Conservation (phyloP, 2,113 vertebrate species). For the Climacteris rufus region DNA sequence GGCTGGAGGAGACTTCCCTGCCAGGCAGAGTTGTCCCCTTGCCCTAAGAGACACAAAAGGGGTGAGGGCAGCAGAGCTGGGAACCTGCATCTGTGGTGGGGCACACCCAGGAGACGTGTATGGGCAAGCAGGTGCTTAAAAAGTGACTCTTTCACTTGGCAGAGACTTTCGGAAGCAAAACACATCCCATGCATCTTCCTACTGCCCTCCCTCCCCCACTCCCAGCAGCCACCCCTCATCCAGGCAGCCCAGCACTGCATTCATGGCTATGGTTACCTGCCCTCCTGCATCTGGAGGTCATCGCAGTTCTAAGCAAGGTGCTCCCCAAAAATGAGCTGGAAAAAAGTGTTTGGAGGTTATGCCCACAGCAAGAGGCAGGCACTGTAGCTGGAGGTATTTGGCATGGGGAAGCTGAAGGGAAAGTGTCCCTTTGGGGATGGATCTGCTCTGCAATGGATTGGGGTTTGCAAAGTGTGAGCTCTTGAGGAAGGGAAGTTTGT, state of each 20-base stretch:
- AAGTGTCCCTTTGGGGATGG: background rate
- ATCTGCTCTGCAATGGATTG: background rate
- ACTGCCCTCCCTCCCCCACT: background rate
- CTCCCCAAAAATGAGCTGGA: background rate
- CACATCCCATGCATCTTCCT: background rate
- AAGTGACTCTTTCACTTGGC: background rate
- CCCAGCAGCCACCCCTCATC: background rate
- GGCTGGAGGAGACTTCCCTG: background rate
- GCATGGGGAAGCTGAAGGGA: background rate
- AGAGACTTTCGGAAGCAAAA: background rate
- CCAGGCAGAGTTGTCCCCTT: background rate
- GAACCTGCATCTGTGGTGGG: background rate
- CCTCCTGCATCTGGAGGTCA: background rate
- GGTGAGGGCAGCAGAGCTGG: background rate
- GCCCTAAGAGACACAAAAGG: accelerated
- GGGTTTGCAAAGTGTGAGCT: background rate
- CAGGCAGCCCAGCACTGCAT: accelerated
- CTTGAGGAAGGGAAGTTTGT: background rate
- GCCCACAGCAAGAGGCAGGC: background rate
- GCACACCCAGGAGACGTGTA: background rate
- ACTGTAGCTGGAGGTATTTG: background rate
- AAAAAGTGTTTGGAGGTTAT: background rate
- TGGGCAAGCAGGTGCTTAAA: background rate
- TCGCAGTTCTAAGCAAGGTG: background rate
- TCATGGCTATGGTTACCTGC: accelerated